Evolutionary conservation across 2,113 vertebrate genomes (phyloP), one percentile per base, ranked within the genome.

Genomic region (Leucopsar rothschildi): DNA sequence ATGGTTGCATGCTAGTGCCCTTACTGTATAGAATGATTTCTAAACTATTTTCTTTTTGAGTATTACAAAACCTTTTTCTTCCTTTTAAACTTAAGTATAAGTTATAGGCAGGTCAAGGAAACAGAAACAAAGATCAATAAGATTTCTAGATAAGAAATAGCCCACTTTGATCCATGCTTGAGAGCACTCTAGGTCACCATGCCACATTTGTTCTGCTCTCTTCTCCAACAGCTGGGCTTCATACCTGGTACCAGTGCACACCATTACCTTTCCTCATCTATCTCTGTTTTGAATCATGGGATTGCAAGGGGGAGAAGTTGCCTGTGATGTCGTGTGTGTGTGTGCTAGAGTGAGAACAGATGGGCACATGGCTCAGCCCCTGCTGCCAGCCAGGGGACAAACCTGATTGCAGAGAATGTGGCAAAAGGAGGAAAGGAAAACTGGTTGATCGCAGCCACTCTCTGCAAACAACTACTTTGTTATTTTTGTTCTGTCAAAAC

Each of bases 291-390:
- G 45, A 76, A 16, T 59, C 15, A 11, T 9, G n/a, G 45, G 23
- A 10, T 35, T 56, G 16, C 33, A 35, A 66, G 23, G 75, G 45
- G 56, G 44, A 37, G 6, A 56, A 33, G 21, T 47, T 91, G 14
- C 18, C 44, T 4, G 0, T 47, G 50, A 15, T 42, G 40, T 24
- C 5, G 0, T 15, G 4, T 15, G 4, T 53, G 25, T 39, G 39
- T 52, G 55, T 22, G 18, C 31, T 59, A 21, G 5, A 73, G 47
- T 5, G 6, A 75, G 50, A 35, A n/a, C 24, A 72, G 68, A 14
- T 35, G 50, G 44, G 33, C 20, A 44, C 2, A 2, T 0, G 5
- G 45, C 50, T 78, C 6, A 12, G 39, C 16, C 55, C 55, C 35
- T 84, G 68, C 55, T 19, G 6, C 53, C 10, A 3, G 35, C 57